Evolutionary conservation across 2,888 invertebrate genomes (phyloP), one percentile per base, ranked within the genome.

Genomic region (Himalopsyche japonica): DNA sequence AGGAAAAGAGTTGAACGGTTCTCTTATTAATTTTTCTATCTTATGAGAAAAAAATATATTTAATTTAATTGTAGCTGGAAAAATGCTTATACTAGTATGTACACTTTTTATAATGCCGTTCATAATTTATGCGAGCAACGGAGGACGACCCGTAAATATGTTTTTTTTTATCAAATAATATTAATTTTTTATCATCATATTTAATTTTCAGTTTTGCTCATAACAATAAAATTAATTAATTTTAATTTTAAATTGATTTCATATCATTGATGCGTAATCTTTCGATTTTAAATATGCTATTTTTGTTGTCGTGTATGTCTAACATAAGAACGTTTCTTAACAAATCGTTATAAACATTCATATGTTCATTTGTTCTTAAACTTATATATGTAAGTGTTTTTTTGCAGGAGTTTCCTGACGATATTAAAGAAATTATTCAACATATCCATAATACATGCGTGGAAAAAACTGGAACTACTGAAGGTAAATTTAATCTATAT

Each of bases 391-490:
- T 32, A 37, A 37, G 37, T 10, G 37, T 7, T 6, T 37, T 15
- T 79, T 85, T 81, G 5, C 89, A 92, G 92, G 90, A 90, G 88
- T 91, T 92, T 88, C 91, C 92, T 88, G 92, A 92, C 24, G 92
- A 93, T 89, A 91, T 93, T 89, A 89, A 90, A 90, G 92, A 93
- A 90, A 91, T 93, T 90, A 91, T 93, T 89, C 89, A 91, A 88
- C 90, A 90, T 88, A 89, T 92, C 88, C 92, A 92, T 90, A 91
- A 91, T 89, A 90, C 91, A 88, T 92, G 92, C 89, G 91, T 91
- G 86, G 90, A 87, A 85, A 92, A 90, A 89, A 92, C 92, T 85
- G 92, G 92, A 88, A 91, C 89, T 86, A 88, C 91, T 82, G 92
- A 92, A 90, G 92, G 92, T 92, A 89, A 47, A 15, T 78, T 88